Percentiles rank a stretch among this genome's conserved stretches.
Evolutionary conservation across 2,888 invertebrate species (phyloP).

Genomic region (Standfussiana lucernea): DNA sequence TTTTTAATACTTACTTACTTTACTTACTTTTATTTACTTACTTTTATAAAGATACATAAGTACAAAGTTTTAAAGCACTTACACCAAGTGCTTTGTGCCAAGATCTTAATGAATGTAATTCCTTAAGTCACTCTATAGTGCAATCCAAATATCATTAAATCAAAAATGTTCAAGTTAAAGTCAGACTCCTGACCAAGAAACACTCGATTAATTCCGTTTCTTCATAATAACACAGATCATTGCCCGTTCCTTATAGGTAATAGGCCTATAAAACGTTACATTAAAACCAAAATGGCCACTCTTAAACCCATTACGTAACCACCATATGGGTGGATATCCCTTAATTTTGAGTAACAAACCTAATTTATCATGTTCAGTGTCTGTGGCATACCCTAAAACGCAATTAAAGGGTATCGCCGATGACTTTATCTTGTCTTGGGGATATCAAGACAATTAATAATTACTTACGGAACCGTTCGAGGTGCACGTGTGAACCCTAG

Average conservation of each 20-base stretch:
- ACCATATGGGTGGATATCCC: slow-evolving; percentile 41
- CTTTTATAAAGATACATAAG: no score
- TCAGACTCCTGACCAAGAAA: not conserved
- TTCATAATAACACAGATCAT: slow-evolving; percentile 4
- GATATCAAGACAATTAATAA: slow-evolving; percentile 71
- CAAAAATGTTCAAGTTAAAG: not conserved
- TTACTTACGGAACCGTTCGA: slow-evolving; percentile 64
- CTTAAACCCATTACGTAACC: slow-evolving; percentile 41
- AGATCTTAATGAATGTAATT: no score
- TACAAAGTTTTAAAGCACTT: no score
- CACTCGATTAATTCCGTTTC: not conserved
- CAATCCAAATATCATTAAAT: no score
- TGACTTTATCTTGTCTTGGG: slow-evolving; percentile 71
- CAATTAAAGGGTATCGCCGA: slow-evolving; percentile 70
- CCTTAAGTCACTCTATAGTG: no score
- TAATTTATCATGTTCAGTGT: slow-evolving; percentile 58
- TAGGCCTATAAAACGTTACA: slow-evolving; percentile 35
- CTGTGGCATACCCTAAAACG: slow-evolving; percentile 66
- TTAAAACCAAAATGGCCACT: slow-evolving; percentile 25
- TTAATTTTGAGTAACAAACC: slow-evolving; percentile 41
- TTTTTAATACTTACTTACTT: no score
- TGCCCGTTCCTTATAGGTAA: not conserved
- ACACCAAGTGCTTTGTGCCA: no score
- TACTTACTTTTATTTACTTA: no score
- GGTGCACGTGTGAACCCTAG: slow-evolving; percentile 61